Evolutionary conservation across 2,888 invertebrate genomes (phyloP), one percentile per base, ranked within the genome.

Genomic region (Piscicola geometra): DNA sequence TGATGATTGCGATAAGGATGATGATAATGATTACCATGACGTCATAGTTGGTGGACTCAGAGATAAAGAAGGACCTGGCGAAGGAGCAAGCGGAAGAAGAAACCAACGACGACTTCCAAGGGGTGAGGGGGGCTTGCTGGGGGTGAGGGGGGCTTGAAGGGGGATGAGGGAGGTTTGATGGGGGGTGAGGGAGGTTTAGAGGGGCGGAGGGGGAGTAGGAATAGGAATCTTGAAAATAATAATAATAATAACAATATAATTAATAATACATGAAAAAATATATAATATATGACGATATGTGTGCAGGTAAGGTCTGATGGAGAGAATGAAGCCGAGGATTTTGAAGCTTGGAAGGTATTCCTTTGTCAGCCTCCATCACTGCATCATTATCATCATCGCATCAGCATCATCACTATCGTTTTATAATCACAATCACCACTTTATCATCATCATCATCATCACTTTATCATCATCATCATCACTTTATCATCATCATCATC

Each of bases 341-440:
- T 56, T 32, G 73, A 73, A 60, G 73, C 73, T 30, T 73, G 73
- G 73, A 73, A 73, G 36, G 73, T 71, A 41, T 41, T 41, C 15
- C 15, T 41, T 41, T 41, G 5, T 41, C 41, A 41, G 15, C 15
- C 15, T 9, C 15, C 15, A 5, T 41, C 15, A 41, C 5, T 41
- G 15, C 15, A 9, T 15, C 15, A 41, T 41, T 41, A 41, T 41
- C 15, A 41, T 41, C 15, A 41, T 41, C 15, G n/a, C n/a, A 41
- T 41, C 15, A 41, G 5, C 15, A 41, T 41, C 15, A 41, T 41
- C 15, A 41, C 41, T 41, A 41, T 41, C 15, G 5, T 41, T 41
- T 41, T 41, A 41, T 41, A 9, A 41, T 41, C 15, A 41, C 15
- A 9, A 41, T 41, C 15, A 9, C 15, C 41, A 41, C 15, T 41